These are phyloP conservation scores for Scatophagus argus DNA, from an alignment of 2,113 vertebrate species.

Conservation along the genomic window DNA sequence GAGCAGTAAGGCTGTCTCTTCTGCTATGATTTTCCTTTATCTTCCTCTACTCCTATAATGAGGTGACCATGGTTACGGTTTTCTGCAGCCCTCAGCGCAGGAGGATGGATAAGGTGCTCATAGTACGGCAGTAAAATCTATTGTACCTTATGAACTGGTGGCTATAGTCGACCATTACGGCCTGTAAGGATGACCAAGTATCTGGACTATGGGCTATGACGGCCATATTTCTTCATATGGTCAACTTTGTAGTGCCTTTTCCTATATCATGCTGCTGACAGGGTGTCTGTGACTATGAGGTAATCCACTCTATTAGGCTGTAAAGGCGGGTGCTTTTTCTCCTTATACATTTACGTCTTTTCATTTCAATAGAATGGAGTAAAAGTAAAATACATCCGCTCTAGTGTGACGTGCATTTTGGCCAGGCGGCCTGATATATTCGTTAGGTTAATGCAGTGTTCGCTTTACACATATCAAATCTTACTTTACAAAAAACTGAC, in stretches of 20 bases:
- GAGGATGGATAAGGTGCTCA: slow-evolving; percentile 52
- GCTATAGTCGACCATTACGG: slow-evolving; percentile 42
- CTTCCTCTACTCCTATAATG: slow-evolving; percentile 47
- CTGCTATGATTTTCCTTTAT: slow-evolving; percentile 29
- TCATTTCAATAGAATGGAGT: slow-evolving; percentile 15
- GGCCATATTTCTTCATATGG: slow-evolving; percentile 58
- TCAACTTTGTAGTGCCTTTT: slow-evolving; percentile 47
- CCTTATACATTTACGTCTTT: slow-evolving; percentile 19
- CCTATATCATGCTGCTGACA: slow-evolving; percentile 45
- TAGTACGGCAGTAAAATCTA: slow-evolving; percentile 40
- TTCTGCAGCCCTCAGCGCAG: slow-evolving; percentile 32
- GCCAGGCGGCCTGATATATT: slow-evolving; percentile 1
- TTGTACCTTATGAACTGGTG: slow-evolving; percentile 52
- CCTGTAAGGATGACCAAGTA: slow-evolving; percentile 57
- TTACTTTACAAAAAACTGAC: slow-evolving; percentile 17
- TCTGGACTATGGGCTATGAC: slow-evolving; percentile 40
- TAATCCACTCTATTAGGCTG: slow-evolving; percentile 49
- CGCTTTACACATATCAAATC: slow-evolving; percentile 31
- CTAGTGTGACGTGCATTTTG: slow-evolving; percentile 27
- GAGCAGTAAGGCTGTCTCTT: slow-evolving; percentile 31
- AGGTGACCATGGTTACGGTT: slow-evolving; percentile 57
- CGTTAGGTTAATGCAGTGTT: slow-evolving; percentile 5
- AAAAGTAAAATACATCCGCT: slow-evolving; percentile 25
- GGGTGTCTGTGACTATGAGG: slow-evolving; percentile 27
- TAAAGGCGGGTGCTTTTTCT: slow-evolving; percentile 36